A percentile compares a stretch with the other conserved stretches of the same genome.
Conservation (phyloP, 2,113 vertebrate species). For the Potamarius usumacintae region DNA sequence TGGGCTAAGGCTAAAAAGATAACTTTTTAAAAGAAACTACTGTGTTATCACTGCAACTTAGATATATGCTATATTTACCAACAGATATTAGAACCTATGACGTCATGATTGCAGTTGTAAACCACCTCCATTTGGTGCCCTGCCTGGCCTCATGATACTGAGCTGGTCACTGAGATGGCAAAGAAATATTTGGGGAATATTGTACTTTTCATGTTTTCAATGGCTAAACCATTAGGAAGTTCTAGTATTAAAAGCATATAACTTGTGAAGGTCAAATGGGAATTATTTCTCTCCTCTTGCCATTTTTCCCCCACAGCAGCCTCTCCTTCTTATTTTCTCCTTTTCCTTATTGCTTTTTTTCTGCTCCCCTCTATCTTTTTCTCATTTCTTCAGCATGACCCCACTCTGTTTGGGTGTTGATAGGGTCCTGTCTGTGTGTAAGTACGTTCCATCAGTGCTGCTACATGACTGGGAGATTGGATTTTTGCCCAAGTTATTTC, state of each 20-base stretch:
- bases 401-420: constrained; percentile 42
- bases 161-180: not conserved
- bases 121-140: not conserved
- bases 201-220: not conserved
- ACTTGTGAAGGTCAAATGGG: constrained; percentile 39
- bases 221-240: not conserved
- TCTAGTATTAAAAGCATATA: not conserved
- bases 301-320: constrained; percentile 4
- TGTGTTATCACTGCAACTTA: not conserved
- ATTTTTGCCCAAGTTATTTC: constrained; percentile 52
- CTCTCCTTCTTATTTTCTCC: constrained; percentile 20
- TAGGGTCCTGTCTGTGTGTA: constrained; percentile 45
- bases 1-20: not conserved
- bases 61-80: not conserved
- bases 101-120: not conserved
- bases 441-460: constrained; percentile 52
- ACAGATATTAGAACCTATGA: not conserved
- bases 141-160: not conserved
- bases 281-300: constrained; percentile 30
- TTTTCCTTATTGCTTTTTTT: constrained; percentile 17
- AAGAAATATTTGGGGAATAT: not conserved
- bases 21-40: not conserved
- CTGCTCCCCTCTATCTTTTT: constrained; percentile 14
- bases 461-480: constrained; percentile 51
- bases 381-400: constrained; percentile 39